phyloP scores from a whole-genome alignment of 2,113 vertebrate genomes.

The Platycercus adscitus region DNA sequence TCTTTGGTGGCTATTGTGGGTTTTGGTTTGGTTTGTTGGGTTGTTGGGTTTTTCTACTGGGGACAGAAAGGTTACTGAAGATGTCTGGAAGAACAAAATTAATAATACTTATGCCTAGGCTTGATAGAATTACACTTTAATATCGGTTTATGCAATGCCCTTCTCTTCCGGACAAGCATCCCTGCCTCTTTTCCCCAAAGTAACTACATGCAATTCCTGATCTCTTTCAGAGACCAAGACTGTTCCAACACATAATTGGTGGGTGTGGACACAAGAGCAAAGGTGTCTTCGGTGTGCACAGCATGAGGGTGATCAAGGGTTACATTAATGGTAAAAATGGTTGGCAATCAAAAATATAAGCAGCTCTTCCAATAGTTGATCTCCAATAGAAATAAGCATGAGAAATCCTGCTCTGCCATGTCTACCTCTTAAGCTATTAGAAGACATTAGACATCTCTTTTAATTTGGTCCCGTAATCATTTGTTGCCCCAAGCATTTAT shows the following conservation, averaged over 20 bases:
- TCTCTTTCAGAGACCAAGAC: neutral
- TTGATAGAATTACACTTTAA: neutral
- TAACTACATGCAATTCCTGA: neutral
- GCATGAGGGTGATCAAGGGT: neutral
- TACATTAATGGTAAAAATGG: neutral
- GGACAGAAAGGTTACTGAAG: neutral
- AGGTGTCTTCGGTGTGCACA: neutral
- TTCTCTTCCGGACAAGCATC: neutral
- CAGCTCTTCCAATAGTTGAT: neutral
- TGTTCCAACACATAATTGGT: neutral
- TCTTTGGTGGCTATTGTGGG: neutral
- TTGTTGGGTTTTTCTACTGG: neutral
- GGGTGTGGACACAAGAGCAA: neutral
- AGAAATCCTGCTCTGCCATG: neutral
- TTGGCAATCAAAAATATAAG: neutral
- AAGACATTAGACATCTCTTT: neutral
- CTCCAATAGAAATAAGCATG: neutral
- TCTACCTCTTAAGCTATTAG: neutral
- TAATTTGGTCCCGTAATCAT: neutral
- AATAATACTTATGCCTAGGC: neutral
- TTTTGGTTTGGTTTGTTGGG: neutral
- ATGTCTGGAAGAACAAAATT: neutral
- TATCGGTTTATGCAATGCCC: neutral
- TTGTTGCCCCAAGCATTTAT: neutral
- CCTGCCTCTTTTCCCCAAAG: neutral